These are phyloP conservation scores for Zeugodacus cucurbitae DNA, from an alignment of 1,140 invertebrate species.

Conservation along the genomic window DNA sequence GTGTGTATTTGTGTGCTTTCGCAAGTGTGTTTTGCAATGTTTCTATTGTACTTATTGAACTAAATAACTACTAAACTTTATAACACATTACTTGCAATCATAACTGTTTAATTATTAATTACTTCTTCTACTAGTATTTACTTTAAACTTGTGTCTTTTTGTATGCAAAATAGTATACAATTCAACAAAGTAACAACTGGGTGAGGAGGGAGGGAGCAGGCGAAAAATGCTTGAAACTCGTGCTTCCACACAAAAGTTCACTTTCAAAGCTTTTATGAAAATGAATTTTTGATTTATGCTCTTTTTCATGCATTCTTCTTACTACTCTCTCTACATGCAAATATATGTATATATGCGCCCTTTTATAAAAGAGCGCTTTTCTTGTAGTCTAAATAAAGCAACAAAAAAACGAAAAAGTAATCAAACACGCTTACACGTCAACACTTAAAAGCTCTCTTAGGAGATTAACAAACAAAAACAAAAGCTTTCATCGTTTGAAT, in stretches of 20 bases:
- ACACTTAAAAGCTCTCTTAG: neutral
- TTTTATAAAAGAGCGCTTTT: constrained; percentile 15
- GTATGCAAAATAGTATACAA: neutral
- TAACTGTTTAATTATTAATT: neutral
- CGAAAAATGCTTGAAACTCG: neutral
- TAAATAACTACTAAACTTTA: constrained; percentile 27
- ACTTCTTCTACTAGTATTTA: constrained; percentile 8
- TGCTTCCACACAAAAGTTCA: neutral
- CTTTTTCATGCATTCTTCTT: neutral
- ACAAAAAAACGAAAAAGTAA: constrained; percentile 3
- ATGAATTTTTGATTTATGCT: neutral
- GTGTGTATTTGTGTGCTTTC: neutral
- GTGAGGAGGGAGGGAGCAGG: too few species aligned
- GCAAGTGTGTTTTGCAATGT: neutral
- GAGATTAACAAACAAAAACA: neutral
- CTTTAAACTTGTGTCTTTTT: constrained; percentile 23
- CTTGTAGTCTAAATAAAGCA: constrained; percentile 32
- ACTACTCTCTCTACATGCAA: neutral
- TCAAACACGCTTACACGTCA: neutral
- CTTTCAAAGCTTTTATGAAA: neutral
- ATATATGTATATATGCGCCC: neutral
- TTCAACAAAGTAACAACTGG: constrained; percentile 6
- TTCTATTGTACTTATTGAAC: constrained; percentile 24
- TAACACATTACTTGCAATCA: constrained; percentile 28
- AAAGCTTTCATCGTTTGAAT: constrained; percentile 25